A percentile compares a stretch with the other conserved stretches of the same genome.
Conservation (phyloP, 2,113 vertebrate genomes). For the Balaeniceps rex region DNA sequence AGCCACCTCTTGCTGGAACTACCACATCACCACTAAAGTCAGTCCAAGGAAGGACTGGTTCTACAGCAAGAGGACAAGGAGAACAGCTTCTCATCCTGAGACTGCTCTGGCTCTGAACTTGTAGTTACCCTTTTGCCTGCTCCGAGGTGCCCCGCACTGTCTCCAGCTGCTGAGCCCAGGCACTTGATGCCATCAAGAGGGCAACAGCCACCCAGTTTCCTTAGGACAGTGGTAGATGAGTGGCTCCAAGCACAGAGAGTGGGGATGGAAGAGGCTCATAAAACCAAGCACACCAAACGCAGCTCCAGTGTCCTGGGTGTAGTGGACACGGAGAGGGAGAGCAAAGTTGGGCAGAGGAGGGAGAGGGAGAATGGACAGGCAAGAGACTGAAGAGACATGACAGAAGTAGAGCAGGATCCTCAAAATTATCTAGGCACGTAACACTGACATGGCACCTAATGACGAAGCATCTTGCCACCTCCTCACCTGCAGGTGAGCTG, state of each 20-base stretch:
- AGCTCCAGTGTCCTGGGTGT: neutral
- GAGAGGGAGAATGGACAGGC: neutral
- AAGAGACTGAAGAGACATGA: neutral
- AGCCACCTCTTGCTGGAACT: neutral
- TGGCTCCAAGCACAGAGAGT: neutral
- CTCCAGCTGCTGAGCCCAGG: neutral
- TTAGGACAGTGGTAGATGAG: neutral
- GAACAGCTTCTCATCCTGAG: neutral
- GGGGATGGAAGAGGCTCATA: neutral
- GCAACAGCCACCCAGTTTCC: neutral
- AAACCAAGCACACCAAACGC: neutral
- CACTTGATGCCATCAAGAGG: neutral
- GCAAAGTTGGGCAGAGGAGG: neutral
- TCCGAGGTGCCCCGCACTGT: fast-evolving
- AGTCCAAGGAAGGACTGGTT: neutral
- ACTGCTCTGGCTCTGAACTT: neutral
- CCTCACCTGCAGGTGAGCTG: neutral
- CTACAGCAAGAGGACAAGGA: neutral
- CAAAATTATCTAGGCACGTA: neutral
- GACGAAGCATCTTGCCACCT: neutral
- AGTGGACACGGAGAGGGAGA: neutral
- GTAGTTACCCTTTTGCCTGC: neutral
- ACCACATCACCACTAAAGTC: neutral
- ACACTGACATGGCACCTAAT: neutral
- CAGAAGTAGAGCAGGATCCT: neutral